Percentiles rank a stretch among this genome's conserved stretches.
These are phyloP conservation scores for Copsychus sechellarum DNA, from an alignment of 2,113 vertebrate genomes.

Conservation along the genomic window DNA sequence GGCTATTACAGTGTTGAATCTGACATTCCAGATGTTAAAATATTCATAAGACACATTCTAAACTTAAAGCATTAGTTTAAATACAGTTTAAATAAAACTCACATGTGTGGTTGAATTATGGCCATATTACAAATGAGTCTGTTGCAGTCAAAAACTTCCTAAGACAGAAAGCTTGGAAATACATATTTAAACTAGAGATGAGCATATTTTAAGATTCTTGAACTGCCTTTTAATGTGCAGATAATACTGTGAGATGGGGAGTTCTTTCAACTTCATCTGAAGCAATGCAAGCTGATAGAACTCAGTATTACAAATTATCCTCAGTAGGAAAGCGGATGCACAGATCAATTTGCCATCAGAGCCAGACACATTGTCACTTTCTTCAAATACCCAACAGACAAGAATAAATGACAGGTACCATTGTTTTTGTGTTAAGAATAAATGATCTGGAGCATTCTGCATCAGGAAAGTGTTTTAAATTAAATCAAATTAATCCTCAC, in stretches of 20 bases:
- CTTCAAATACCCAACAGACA: slow-evolving; percentile 23
- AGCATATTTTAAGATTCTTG: slow-evolving; percentile 45
- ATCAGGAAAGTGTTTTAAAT: slow-evolving; percentile 4
- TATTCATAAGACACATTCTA: slow-evolving; percentile 34
- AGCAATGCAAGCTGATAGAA: not conserved
- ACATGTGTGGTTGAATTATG: slow-evolving; percentile 17
- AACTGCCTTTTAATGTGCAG: slow-evolving; percentile 14
- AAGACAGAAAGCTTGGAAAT: slow-evolving; percentile 14
- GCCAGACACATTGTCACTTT: not conserved
- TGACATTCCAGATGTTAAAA: slow-evolving; percentile 58
- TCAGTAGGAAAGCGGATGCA: not conserved
- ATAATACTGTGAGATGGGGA: not conserved
- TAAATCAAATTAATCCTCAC: slow-evolving; percentile 37
- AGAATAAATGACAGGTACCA: slow-evolving; percentile 32
- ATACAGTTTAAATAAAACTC: slow-evolving; percentile 54
- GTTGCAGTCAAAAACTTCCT: slow-evolving; percentile 20
- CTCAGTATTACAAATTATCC: slow-evolving; percentile 15
- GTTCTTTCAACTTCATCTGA: slow-evolving; percentile 24
- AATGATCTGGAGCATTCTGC: slow-evolving; percentile 23
- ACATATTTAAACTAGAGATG: slow-evolving; percentile 36
- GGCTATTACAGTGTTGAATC: slow-evolving; percentile 73
- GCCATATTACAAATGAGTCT: not conserved
- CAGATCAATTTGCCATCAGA: slow-evolving; percentile 10
- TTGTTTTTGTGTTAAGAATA: slow-evolving; percentile 21
- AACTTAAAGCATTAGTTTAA: slow-evolving; percentile 55